Evolutionary conservation across 1,140 invertebrate species (phyloP), one percentile per base, ranked within the genome.

Genomic region (Pseudomyrmex cubaensis): DNA sequence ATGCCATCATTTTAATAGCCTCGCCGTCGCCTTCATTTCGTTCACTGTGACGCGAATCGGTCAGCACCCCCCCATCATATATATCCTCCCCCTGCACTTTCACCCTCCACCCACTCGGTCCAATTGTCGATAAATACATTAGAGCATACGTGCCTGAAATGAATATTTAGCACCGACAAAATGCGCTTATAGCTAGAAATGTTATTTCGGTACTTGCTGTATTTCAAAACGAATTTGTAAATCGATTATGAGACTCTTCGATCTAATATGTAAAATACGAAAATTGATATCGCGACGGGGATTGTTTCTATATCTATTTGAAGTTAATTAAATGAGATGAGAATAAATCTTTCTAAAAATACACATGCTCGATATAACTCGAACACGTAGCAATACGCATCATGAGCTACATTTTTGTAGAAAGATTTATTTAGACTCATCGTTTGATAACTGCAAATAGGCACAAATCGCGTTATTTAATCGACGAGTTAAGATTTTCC

Each of bases 1-100:
- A 84, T 84, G 44, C 61, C 67, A 87, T 87, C 86, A 73, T 74
- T 87, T 87, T 87, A 87, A 87, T 87, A 87, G 86, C 66, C 25
- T 12, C 48, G 61, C 72, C 75, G 75, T 84, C 80, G 69, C 54
- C 54, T 84, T 67, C 85, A 77, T 44, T 59, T 50, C 54, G 80
- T 70, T 56, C 85, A 64, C 54, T 67, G 62, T 77, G 61, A 78
- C 86, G 25, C 20, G 63, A 66, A 76, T 84, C 67, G 57, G 50
- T 70, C 67, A 70, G 50, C 67, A 70, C 22, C 62, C 62, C 64
- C 64, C 54, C 35, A 57, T 80, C 76, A 70, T 70, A 70, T 50
- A 22, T 10, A 54, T 54, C 35, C 7, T 13, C 13, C 20, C 13
- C 20, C n/a, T 1, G 15, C 52, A 25, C 5, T 17, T 15, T 3